Evolutionary conservation across 23 tunicate species (phyloP), one percentile per base, ranked within the genome.

Genomic region (Trididemnum miniatum): DNA sequence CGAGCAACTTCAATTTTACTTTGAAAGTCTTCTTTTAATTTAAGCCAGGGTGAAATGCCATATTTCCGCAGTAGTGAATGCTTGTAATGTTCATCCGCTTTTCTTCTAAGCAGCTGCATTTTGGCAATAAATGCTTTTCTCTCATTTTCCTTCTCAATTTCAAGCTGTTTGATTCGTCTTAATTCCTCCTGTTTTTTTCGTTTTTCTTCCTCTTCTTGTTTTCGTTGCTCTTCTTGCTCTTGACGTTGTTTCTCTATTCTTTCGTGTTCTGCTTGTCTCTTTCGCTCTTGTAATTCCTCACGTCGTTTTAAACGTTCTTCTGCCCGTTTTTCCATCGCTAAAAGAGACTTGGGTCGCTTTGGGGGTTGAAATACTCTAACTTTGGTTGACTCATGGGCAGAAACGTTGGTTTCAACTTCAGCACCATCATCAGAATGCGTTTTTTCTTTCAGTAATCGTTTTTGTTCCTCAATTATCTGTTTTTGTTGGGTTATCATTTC

Each of bases 271-370:
- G 28, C 33, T 51, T 82, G 79, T 67, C 77, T 82, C 34, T 71
- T 88, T 50, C 65, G 76, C 31, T 88, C 87, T 7, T 64, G 54
- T 54, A 88, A 32, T 72, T 88, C 87, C 73, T 82, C 77, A 32
- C 78, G 76, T 67, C 84, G 65, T 44, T 57, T 76, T 27, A 33
- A 15, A 50, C 93, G 39, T 34, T 88, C 93, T 35, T 36, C 83
- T 23, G 93, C 93, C 35, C 93, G 50, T 35, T 88, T 78, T 66
- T 88, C 93, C 93, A 88, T 88, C 4, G 69, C 83, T 5, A 72
- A 22, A 30, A 88, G 71, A 30, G 78, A 40, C 35, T 69, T 82
- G 31, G 86, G 86, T 31, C 67, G 44, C 18, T 51, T 77, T 2
- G 82, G 82, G 2, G 40, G 66, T 54, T 52, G 66, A 15, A 77